Base-by-base conservation (phyloP, 2,113 vertebrate genomes). In the Dermatemys mawii region DNA sequence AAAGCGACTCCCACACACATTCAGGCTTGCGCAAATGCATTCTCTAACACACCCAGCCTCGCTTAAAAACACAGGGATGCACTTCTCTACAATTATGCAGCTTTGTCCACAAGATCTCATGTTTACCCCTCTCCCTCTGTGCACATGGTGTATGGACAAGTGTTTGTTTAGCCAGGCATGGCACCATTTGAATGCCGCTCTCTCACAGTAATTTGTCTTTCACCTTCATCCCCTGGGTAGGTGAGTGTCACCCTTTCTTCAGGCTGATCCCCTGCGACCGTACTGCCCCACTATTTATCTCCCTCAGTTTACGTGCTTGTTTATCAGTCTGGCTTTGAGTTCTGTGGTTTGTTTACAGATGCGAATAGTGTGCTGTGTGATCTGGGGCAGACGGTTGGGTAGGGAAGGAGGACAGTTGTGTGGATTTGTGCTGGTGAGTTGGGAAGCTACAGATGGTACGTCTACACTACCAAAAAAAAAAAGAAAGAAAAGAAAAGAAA, bases 21-120 rank as follows among this genome's bases (percentile, higher is more conserved):
- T 0, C 1, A 24, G 46, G 4, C 5, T 8, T 19, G 67, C 24
- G 3, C 0, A 2, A 53, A 78, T 1, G 0, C 2, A 2, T 4
- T 70, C 27, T 4, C 27, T 5, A 29, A 35, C 8, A 6, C 38
- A 3, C 8, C 1, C 24, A 3, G 0, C 1, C 0, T 1, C 2
- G 0, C 48, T 80, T 44, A 46, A 16, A 89, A 44, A 32, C 50
- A 29, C 0, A 38, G 78, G 13, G 12, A 38, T 8, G 11, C 22
- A 0, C 14, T 2, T 32, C 57, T 73, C 26, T 8, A 1, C 44
- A 10, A 2, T 29, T 10, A 2, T 0, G 5, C 27, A 44, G 46
- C 3, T 67, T 81, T n/a, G 41, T 44, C 38, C 11, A 0, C 2
- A 13, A 51, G 35, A 1, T 3, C 38, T 81, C 60, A 1, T 8